A percentile compares a stretch with the other conserved stretches of the same genome.
Conservation (phyloP, 2,113 vertebrate species). For the Pygoscelis antarcticus region DNA sequence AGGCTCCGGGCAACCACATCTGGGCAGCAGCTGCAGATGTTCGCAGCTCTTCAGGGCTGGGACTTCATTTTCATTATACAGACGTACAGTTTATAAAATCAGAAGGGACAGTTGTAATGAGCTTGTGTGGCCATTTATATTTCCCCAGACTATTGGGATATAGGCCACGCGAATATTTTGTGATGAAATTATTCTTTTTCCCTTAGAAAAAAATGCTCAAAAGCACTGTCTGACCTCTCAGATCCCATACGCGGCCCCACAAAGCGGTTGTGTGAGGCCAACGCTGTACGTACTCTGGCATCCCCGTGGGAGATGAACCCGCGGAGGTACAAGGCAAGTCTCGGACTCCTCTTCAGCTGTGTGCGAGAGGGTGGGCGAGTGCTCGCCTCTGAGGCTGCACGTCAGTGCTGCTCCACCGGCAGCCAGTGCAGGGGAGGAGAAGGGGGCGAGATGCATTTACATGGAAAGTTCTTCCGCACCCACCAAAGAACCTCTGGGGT, state of each 20-base stretch:
- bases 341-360: neutral
- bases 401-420: neutral
- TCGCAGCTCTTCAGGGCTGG: neutral
- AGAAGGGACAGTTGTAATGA: neutral
- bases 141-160: neutral
- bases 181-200: neutral
- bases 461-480: neutral
- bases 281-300: fast-evolving
- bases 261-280: neutral
- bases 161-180: neutral
- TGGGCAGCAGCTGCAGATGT: constrained; percentile 54
- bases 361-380: neutral
- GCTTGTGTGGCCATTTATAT: neutral
- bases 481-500: neutral
- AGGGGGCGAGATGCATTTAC: neutral
- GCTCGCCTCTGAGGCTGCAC: neutral
- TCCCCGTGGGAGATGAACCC: neutral
- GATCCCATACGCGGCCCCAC: neutral
- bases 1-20: neutral
- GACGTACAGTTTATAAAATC: neutral
- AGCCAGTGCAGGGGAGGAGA: neutral
- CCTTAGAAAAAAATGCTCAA: neutral
- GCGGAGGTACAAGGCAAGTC: neutral
- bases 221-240: neutral
- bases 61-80: neutral